phyloP scores from a whole-genome alignment of 1,140 invertebrate species.

The Macrobrachium rosenbergii region DNA sequence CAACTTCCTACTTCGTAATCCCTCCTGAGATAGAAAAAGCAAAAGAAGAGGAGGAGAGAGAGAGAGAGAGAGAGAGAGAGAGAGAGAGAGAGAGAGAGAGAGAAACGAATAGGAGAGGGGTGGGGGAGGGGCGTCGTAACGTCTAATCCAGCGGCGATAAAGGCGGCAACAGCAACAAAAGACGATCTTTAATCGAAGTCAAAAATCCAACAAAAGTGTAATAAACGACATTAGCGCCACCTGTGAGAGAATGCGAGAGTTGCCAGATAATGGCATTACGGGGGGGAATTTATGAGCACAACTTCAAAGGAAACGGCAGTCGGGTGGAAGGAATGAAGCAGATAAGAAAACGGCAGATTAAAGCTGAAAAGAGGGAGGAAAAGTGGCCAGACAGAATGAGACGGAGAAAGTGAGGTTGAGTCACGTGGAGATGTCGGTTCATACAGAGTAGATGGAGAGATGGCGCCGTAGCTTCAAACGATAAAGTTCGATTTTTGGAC shows the following conservation, averaged over 20 bases:
- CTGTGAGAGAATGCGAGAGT: not conserved
- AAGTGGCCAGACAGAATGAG: not conserved
- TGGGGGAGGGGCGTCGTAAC: not conserved
- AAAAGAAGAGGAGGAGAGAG: not conserved
- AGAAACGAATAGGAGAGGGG: no score
- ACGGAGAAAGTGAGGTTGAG: not conserved
- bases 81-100: not conserved
- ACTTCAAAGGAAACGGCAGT: not conserved
- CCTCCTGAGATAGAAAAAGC: not conserved
- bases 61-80: not conserved
- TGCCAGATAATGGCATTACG: not conserved
- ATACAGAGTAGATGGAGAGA: not conserved
- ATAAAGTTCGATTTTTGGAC: no score
- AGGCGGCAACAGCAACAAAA: no score
- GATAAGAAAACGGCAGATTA: not conserved
- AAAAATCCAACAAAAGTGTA: no score
- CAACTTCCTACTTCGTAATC: no score
- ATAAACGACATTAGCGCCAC: no score
- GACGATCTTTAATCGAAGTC: no score
- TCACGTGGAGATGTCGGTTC: not conserved
- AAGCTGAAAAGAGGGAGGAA: not conserved
- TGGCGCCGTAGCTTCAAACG: not conserved
- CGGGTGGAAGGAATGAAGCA: not conserved
- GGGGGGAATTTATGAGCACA: not conserved
- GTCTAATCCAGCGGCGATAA: no score